phyloP scores from a whole-genome alignment of 2,888 invertebrate species.

The Nematopogon swammerdamellus region DNA sequence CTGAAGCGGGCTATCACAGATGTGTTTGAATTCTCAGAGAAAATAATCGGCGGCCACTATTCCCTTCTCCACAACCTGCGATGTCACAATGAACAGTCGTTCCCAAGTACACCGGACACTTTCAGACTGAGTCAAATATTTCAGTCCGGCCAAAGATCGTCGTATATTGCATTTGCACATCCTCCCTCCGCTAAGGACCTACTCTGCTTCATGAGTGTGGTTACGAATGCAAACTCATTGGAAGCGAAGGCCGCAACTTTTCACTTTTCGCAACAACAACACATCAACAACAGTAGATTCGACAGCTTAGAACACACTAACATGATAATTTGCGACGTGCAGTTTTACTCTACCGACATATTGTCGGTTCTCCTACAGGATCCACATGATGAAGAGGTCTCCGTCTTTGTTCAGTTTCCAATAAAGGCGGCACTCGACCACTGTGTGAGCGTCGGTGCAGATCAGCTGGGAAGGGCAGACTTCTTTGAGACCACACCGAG shows the following conservation, averaged over 20 bases:
- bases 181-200: slow-evolving; percentile 30
- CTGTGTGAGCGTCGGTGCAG: slow-evolving; percentile 19
- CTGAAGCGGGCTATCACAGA: slow-evolving; percentile 63
- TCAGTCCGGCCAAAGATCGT: slow-evolving; percentile 39
- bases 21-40: slow-evolving; percentile 65
- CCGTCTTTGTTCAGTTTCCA: slow-evolving; percentile 48
- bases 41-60: slow-evolving; percentile 62
- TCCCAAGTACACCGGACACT: slow-evolving; percentile 20
- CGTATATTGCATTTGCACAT: slow-evolving; percentile 50
- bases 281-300: slow-evolving; percentile 26
- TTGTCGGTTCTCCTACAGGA: slow-evolving; percentile 70
- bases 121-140: slow-evolving; percentile 49
- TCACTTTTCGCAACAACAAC: slow-evolving; percentile 44
- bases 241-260: slow-evolving; percentile 50
- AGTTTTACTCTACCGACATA: slow-evolving; percentile 72
- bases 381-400: slow-evolving; percentile 32
- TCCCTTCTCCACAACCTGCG: slow-evolving; percentile 49
- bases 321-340: slow-evolving; percentile 61
- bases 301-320: slow-evolving; percentile 22
- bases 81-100: slow-evolving; percentile 34
- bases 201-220: slow-evolving; percentile 49
- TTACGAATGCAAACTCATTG: slow-evolving; percentile 34
- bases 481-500: slow-evolving; percentile 42
- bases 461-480: background rate
- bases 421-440: slow-evolving; percentile 43